phyloP scores from a whole-genome alignment of 2,797 vertebrate genomes.

The Dendrocincla fuliginosa region DNA sequence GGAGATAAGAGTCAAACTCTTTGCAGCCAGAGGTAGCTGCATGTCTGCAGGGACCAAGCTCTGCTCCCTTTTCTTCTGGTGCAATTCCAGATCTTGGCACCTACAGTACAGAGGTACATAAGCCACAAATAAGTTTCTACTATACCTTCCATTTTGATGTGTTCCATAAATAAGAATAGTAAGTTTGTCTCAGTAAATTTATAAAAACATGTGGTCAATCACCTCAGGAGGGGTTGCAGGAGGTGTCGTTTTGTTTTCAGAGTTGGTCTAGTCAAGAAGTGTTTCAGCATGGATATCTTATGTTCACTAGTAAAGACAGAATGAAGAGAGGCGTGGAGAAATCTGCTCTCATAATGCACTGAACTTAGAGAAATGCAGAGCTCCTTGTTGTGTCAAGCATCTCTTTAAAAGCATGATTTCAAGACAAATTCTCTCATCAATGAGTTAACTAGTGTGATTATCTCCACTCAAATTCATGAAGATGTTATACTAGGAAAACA shows the following conservation, averaged over 20 bases:
- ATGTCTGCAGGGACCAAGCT: neutral
- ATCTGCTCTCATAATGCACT: accelerated
- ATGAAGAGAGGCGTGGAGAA: neutral
- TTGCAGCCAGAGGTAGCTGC: neutral
- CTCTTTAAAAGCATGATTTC: neutral
- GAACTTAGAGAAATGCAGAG: neutral
- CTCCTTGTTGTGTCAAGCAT: neutral
- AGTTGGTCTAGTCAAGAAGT: neutral
- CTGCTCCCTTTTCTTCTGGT: neutral
- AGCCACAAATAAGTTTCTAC: neutral
- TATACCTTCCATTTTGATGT: neutral
- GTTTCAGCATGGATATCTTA: neutral
- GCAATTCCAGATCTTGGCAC: neutral
- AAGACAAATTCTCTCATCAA: neutral
- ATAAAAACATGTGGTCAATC: neutral
- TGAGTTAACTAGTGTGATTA: neutral
- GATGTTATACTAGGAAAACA: neutral
- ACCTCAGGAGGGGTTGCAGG: neutral
- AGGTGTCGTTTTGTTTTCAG: neutral
- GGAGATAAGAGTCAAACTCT: neutral
- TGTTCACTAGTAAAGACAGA: neutral
- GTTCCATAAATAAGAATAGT: neutral
- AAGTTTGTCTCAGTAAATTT: neutral
- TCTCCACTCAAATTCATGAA: neutral
- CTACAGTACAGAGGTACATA: neutral